These are phyloP conservation scores for Oxystoma pomonae DNA, from an alignment of 2,888 invertebrate genomes.

Conservation along the genomic window DNA sequence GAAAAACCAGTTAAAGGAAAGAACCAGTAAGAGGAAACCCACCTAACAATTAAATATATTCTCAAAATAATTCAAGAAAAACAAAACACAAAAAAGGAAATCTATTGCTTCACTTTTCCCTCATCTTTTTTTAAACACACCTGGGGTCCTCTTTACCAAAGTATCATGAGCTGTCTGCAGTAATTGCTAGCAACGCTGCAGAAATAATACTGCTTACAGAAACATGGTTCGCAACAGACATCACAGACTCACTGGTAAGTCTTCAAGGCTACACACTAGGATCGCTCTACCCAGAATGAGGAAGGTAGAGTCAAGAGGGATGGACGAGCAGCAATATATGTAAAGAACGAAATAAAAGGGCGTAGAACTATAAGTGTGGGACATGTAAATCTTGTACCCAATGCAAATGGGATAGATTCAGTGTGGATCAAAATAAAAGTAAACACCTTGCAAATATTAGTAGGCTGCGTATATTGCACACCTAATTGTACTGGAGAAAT, in stretches of 20 bases:
- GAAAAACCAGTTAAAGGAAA: background rate
- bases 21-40: background rate
- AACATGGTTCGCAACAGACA: background rate
- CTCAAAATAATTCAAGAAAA: background rate
- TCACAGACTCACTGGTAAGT: background rate
- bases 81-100: background rate
- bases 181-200: background rate
- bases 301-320: background rate
- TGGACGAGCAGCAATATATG: background rate
- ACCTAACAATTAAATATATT: background rate
- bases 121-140: background rate
- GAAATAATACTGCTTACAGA: background rate
- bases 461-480: background rate
- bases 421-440: background rate
- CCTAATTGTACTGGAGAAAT: background rate
- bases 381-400: background rate
- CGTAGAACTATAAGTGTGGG: background rate
- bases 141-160: background rate
- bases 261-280: background rate
- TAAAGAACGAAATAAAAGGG: background rate
- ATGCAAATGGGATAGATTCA: background rate
- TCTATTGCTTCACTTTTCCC: background rate
- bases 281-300: background rate
- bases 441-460: background rate
- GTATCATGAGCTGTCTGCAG: background rate